Conservation (phyloP, 2,113 vertebrate species). For the Tamias sibiricus region DNA sequence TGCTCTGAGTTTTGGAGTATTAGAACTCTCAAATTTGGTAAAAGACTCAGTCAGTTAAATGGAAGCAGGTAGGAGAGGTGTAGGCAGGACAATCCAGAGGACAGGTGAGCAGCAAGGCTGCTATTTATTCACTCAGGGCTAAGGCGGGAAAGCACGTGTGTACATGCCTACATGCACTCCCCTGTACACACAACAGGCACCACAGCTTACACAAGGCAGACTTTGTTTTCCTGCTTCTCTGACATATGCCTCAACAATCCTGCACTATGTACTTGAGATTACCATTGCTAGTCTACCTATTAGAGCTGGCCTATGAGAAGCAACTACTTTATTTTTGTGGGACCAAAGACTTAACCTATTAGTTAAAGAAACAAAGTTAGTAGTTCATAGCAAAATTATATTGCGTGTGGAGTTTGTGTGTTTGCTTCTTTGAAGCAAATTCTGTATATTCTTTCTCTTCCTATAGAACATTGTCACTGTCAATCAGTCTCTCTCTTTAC, state of each 20-base stretch:
- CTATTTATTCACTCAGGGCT: accelerated
- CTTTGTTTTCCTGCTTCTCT: neutral
- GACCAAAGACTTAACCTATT: neutral
- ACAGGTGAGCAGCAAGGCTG: neutral
- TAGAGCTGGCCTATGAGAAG: neutral
- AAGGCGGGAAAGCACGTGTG: accelerated
- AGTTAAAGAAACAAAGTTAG: neutral
- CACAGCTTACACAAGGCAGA: neutral
- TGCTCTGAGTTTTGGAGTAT: neutral
- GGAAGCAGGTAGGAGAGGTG: neutral
- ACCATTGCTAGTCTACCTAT: neutral
- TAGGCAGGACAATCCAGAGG: neutral
- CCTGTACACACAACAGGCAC: accelerated
- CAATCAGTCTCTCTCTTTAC: neutral
- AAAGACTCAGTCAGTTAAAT: neutral
- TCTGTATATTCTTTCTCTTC: neutral
- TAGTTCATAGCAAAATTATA: neutral
- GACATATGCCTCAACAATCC: neutral
- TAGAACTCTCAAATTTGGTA: neutral
- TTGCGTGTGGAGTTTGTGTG: neutral
- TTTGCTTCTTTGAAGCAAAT: neutral
- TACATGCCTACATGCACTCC: accelerated
- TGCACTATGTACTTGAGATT: neutral
- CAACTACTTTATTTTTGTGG: neutral
- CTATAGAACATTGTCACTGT: neutral